These are phyloP conservation scores for Lichenostomus cassidix DNA, from an alignment of 2,113 vertebrate genomes.

Conservation along the genomic window DNA sequence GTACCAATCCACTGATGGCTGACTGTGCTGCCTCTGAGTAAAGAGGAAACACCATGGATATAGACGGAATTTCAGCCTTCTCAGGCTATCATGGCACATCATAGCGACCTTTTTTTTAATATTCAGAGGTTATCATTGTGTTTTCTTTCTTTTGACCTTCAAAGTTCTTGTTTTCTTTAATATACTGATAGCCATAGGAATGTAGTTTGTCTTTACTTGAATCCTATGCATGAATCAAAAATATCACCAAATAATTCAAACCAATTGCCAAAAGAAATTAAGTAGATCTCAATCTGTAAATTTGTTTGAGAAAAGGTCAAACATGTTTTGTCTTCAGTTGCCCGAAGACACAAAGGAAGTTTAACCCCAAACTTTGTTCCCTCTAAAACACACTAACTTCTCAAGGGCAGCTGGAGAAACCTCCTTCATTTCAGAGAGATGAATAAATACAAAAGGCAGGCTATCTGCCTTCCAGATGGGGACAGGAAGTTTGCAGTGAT, in stretches of 20 bases:
- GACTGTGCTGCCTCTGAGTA: neutral
- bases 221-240: neutral
- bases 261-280: neutral
- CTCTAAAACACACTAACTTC: neutral
- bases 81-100: neutral
- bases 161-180: neutral
- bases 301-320: neutral
- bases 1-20: neutral
- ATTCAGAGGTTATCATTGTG: neutral
- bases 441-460: conserved; percentile 22
- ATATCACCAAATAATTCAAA: neutral
- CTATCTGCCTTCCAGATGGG: conserved; percentile 54
- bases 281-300: neutral
- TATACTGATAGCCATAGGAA: neutral
- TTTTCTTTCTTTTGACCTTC: neutral
- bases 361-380: neutral
- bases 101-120: neutral
- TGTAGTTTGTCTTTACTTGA: neutral
- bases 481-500: neutral
- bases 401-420: conserved; percentile 8
- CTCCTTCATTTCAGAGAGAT: conserved; percentile 18
- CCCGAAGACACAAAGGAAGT: neutral
- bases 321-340: neutral
- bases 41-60: neutral
- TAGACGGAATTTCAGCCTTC: neutral